Conservation (phyloP, 53 echinoderm and acorn worm species). For the Arbacia lixula region DNA sequence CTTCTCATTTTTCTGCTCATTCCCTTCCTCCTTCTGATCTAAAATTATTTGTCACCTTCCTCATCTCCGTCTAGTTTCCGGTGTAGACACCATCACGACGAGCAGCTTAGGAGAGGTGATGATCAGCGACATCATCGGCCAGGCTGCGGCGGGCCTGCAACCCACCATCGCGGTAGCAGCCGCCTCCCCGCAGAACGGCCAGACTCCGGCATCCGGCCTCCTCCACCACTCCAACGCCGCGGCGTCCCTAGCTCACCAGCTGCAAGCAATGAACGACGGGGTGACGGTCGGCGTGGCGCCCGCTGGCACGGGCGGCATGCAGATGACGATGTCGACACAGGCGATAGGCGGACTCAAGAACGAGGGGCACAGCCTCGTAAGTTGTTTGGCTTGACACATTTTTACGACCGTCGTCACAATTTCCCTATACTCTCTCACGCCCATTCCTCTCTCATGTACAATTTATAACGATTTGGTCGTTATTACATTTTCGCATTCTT, state of each 20-base stretch:
- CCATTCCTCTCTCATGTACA: too few relatives aligned
- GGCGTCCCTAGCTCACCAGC: conserved; percentile 29
- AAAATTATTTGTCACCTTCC: too few relatives aligned
- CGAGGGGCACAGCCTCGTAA: conserved; percentile 12
- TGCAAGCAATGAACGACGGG: conserved; percentile 32
- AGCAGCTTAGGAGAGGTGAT: conserved; percentile 39
- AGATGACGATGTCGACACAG: conserved; percentile 54
- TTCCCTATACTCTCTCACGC: too few relatives aligned
- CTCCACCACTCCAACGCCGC: conserved; percentile 26
- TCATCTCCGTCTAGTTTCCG: not conserved
- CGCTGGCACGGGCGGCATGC: conserved; percentile 34
- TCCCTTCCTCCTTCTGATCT: too few relatives aligned
- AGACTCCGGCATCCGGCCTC: not conserved
- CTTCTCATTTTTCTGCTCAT: too few relatives aligned
- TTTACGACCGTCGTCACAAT: too few relatives aligned
- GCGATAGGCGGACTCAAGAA: conserved; percentile 30
- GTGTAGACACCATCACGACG: conserved; percentile 32
- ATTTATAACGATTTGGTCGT: too few relatives aligned
- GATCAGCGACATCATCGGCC: conserved; percentile 44
- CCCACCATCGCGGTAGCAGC: conserved; percentile 45
- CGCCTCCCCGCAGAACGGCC: conserved; percentile 17
- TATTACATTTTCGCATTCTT: too few relatives aligned
- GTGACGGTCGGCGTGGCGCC: conserved; percentile 18
- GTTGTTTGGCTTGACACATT: too few relatives aligned
- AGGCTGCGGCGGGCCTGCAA: conserved; percentile 34